phyloP scores from a whole-genome alignment of 2,888 invertebrate genomes.

The Himalopsyche tibetana region DNA sequence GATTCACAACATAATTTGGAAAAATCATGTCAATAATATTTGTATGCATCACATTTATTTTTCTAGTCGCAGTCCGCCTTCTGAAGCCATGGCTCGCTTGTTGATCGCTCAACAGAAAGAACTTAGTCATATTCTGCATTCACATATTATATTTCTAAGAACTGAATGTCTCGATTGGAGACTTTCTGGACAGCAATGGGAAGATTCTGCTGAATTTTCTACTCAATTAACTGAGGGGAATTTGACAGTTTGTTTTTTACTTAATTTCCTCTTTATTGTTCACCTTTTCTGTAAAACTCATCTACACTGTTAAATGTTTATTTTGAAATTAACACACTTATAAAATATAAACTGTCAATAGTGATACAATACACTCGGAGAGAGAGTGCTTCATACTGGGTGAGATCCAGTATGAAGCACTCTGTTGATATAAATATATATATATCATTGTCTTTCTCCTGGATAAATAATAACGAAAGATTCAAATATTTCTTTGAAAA shows the following conservation, averaged over 20 bases:
- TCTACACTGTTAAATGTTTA: too few relatives aligned
- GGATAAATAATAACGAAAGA: too few relatives aligned
- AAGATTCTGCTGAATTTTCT: not conserved
- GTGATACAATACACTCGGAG: too few relatives aligned
- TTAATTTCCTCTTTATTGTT: not conserved
- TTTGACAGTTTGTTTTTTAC: not conserved
- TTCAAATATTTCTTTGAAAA: too few relatives aligned
- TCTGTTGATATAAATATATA: too few relatives aligned
- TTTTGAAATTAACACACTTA: too few relatives aligned
- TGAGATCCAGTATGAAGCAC: too few relatives aligned
- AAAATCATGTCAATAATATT: not conserved
- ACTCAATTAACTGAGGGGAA: not conserved
- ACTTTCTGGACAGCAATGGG: conserved; percentile 47
- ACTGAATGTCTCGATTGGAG: conserved; percentile 27
- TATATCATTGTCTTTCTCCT: too few relatives aligned
- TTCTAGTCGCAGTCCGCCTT: conserved; percentile 51
- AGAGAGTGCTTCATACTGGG: too few relatives aligned
- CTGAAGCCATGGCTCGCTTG: conserved; percentile 51
- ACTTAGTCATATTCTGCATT: conserved; percentile 36
- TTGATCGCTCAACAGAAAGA: conserved; percentile 52
- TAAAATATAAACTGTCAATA: too few relatives aligned
- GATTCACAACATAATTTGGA: too few relatives aligned
- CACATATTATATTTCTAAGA: conserved; percentile 2
- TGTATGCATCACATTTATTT: not conserved
- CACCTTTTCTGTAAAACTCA: too few relatives aligned